Evolutionary conservation across 1,140 invertebrate species (phyloP).

Genomic region (Neodiprion virginianus): DNA sequence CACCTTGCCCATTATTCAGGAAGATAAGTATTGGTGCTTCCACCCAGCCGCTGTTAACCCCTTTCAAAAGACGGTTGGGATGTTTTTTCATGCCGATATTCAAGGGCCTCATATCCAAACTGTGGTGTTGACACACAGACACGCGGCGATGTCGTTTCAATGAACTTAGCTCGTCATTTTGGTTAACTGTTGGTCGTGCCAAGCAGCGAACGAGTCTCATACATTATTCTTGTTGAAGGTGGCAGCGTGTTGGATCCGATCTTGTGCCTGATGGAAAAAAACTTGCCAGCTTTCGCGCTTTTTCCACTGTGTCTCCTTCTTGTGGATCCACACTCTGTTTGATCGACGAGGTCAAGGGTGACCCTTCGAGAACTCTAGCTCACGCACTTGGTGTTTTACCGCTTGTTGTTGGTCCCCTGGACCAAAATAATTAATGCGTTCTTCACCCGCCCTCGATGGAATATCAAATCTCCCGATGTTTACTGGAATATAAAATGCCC

Average conservation of each 20-base stretch:
- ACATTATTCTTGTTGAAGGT: background rate
- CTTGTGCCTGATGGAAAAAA: background rate
- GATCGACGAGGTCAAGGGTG: conserved; percentile 2
- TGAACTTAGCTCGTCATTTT: background rate
- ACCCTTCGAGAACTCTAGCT: background rate
- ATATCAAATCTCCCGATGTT: background rate
- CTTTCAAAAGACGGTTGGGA: too few species aligned
- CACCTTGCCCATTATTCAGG: too few species aligned
- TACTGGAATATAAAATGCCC: background rate
- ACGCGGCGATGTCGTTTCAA: too few species aligned
- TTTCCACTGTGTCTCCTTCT: background rate
- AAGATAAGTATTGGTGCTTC: too few species aligned
- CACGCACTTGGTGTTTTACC: too few species aligned
- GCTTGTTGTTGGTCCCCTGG: background rate
- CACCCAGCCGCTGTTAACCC: too few species aligned
- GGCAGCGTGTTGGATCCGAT: background rate
- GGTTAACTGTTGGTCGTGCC: background rate
- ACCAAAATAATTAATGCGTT: conserved; percentile 1
- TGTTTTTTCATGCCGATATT: too few species aligned
- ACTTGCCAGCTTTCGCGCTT: background rate
- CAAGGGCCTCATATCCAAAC: too few species aligned
- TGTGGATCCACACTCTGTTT: background rate
- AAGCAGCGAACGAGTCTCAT: background rate
- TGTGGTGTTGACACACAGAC: too few species aligned
- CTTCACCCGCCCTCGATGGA: background rate